Conservation (phyloP, 1,140 invertebrate genomes). For the Calycopis cecrops region DNA sequence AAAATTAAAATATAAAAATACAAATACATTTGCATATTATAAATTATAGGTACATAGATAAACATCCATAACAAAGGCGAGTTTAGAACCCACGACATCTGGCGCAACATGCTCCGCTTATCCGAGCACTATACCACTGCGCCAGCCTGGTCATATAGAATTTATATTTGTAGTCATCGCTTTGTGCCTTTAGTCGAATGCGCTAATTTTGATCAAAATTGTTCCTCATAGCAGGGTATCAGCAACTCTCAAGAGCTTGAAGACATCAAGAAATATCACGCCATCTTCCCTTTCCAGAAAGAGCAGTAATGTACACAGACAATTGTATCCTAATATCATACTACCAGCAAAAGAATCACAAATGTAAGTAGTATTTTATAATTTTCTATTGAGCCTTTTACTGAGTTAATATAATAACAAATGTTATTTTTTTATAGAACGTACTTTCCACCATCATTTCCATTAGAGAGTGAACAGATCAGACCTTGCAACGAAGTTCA, state of each 20-base stretch:
- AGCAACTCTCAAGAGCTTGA: too few species aligned
- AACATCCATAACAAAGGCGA: too few species aligned
- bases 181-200: not conserved
- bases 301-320: slow-evolving; percentile 26
- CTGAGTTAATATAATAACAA: not conserved
- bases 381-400: too few species aligned
- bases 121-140: too few species aligned
- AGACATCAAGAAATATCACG: slow-evolving; percentile 23
- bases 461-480: slow-evolving; percentile 31
- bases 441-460: slow-evolving; percentile 30
- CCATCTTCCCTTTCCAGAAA: slow-evolving; percentile 26
- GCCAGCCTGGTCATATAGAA: not conserved
- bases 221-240: not conserved
- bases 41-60: too few species aligned
- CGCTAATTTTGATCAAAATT: not conserved
- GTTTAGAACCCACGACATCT: too few species aligned
- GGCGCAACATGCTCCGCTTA: too few species aligned
- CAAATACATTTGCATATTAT: too few species aligned
- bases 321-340: slow-evolving; percentile 31
- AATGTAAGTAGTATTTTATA: slow-evolving; percentile 22
- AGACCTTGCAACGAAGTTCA: slow-evolving; percentile 33
- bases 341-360: slow-evolving; percentile 31
- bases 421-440: slow-evolving; percentile 21
- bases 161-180: not conserved
- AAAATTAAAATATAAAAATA: too few species aligned